Conservation (phyloP, 2,888 invertebrate species). For the Pterostichus madidus region DNA sequence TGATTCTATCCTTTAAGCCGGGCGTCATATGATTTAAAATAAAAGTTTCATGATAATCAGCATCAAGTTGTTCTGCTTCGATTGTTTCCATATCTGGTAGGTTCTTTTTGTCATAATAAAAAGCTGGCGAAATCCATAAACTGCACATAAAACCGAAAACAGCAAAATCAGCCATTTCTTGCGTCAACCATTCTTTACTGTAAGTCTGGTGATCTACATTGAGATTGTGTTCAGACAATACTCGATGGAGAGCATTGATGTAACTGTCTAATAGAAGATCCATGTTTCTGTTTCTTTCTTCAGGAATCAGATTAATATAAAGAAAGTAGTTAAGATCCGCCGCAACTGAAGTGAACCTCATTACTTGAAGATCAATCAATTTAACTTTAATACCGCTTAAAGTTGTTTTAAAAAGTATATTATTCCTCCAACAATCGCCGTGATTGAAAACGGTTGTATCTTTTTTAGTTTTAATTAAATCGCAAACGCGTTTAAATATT, state of each 20-base stretch:
- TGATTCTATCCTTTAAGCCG: conserved; percentile 45
- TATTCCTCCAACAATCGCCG: conserved; percentile 70
- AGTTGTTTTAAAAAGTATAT: conserved; percentile 68
- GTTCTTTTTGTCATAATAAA: conserved; percentile 61
- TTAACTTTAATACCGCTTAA: conserved; percentile 63
- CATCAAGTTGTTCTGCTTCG: conserved; percentile 53
- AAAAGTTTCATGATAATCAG: conserved; percentile 55
- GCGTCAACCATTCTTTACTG: conserved; percentile 69
- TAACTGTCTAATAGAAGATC: conserved; percentile 68
- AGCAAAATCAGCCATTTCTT: conserved; percentile 69
- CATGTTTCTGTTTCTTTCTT: conserved; percentile 61
- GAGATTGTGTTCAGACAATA: conserved; percentile 58
- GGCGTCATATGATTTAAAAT: conserved; percentile 58
- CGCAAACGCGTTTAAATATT: conserved; percentile 33
- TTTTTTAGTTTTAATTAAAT: conserved; percentile 37
- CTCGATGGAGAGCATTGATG: conserved; percentile 66
- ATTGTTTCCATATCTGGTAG: conserved; percentile 64
- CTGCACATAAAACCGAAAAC: conserved; percentile 68
- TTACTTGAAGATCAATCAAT: conserved; percentile 70
- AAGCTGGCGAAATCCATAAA: conserved; percentile 68
- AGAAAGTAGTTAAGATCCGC: conserved; percentile 70
- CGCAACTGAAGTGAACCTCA: conserved; percentile 70
- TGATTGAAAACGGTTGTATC: conserved; percentile 69
- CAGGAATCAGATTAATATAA: conserved; percentile 69
- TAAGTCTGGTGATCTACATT: conserved; percentile 53